Percentiles rank a stretch among this genome's conserved stretches.
Evolutionary conservation across 2,113 vertebrate genomes (phyloP).

Genomic region (Pterophyllum scalare): DNA sequence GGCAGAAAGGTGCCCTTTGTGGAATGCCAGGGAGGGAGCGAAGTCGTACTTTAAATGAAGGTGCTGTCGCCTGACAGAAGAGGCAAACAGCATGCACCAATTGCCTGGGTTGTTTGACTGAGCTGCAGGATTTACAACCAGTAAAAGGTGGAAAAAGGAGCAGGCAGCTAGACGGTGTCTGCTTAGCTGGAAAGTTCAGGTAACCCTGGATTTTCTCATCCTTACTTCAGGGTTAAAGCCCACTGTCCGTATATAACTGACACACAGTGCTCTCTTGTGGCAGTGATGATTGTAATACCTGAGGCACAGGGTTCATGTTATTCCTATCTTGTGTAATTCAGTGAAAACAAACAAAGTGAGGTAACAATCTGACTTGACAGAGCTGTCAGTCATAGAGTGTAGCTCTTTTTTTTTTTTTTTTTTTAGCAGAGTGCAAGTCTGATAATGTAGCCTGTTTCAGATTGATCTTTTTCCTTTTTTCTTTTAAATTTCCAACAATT

Average conservation of each 20-base stretch:
- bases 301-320: background rate
- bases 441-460: background rate
- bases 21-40: conserved; percentile 23
- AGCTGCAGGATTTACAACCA: conserved; percentile 32
- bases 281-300: background rate
- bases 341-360: conserved; percentile 27
- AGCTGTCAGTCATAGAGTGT: background rate
- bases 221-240: conserved; percentile 34
- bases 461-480: background rate
- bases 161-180: conserved; percentile 13
- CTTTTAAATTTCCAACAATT: background rate
- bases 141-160: conserved; percentile 47
- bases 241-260: conserved; percentile 14
- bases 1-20: background rate
- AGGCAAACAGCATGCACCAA: background rate
- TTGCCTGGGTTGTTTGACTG: background rate
- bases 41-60: background rate
- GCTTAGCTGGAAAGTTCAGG: conserved; percentile 23
- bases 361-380: background rate
- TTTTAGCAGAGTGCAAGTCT: background rate
- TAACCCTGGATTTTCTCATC: background rate
- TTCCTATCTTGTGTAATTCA: conserved; percentile 27
- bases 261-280: background rate
- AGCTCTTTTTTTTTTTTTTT: background rate
- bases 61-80: background rate